A percentile compares a stretch with the other conserved stretches of the same genome.
phyloP scores from a whole-genome alignment of 2,797 vertebrate species.

The Choloepus didactylus region DNA sequence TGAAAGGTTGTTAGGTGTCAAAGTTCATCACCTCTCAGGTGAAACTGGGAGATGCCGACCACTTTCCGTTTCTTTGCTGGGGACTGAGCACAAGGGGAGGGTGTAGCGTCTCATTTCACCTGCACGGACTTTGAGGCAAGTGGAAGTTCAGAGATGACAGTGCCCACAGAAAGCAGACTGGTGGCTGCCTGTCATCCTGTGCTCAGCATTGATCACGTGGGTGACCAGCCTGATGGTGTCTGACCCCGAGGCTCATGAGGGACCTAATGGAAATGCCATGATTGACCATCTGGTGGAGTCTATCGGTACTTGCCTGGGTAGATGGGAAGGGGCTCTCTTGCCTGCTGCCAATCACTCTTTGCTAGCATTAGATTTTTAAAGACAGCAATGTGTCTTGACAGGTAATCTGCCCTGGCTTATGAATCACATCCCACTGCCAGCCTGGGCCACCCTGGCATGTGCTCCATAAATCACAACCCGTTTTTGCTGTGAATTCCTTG shows the following conservation, averaged over 20 bases:
- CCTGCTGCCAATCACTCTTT: conserved; percentile 62
- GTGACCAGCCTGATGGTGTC: background rate
- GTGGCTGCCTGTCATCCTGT: background rate
- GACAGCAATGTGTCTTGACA: conserved; percentile 75
- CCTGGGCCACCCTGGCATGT: conserved; percentile 62
- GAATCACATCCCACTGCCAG: conserved; percentile 61
- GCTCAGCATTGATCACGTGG: background rate
- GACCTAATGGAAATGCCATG: conserved; percentile 21
- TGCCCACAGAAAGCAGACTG: background rate
- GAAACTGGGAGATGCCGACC: background rate
- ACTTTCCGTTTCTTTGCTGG: accelerated
- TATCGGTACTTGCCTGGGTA: background rate
- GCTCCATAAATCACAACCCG: conserved; percentile 77
- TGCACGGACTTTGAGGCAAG: background rate
- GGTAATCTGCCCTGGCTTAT: conserved; percentile 70
- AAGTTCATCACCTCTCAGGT: background rate
- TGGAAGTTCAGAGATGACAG: too few relatives aligned
- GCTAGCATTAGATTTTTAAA: conserved; percentile 74
- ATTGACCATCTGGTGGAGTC: background rate
- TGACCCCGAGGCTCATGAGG: background rate
- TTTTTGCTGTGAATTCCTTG: conserved; percentile 74
- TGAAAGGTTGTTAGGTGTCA: background rate
- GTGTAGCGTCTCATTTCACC: background rate
- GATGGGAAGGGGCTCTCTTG: conserved; percentile 19
- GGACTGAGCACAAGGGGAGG: background rate